A percentile compares a stretch with the other conserved stretches of the same genome.
phyloP scores from a whole-genome alignment of 92 coral and sea anemone species.

The Chrysogorgia sp. region DNA sequence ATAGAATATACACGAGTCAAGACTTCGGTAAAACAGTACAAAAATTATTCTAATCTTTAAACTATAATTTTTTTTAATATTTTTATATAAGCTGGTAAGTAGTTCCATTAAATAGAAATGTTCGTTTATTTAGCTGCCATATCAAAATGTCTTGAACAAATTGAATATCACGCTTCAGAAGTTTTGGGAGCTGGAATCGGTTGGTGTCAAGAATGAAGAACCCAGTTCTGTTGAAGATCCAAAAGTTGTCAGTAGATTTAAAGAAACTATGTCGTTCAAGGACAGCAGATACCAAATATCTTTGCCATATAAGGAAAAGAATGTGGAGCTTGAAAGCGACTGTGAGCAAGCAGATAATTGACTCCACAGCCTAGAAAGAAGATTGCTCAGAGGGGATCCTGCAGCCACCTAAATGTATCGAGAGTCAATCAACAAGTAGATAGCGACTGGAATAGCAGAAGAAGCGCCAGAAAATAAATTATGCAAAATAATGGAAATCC shows the following conservation, averaged over 20 bases:
- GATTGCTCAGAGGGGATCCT: neutral
- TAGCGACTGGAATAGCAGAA: slow-evolving; percentile 32
- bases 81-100: too few species aligned
- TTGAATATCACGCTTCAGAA: slow-evolving; percentile 44
- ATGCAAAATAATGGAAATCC: slow-evolving; percentile 15
- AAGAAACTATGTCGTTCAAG: slow-evolving; percentile 39
- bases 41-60: too few species aligned
- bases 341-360: slow-evolving; percentile 15
- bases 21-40: too few species aligned
- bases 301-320: slow-evolving; percentile 48
- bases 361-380: slow-evolving; percentile 38
- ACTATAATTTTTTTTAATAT: too few species aligned
- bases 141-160: too few species aligned
- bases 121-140: too few species aligned
- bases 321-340: neutral
- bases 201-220: neutral
- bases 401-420: neutral
- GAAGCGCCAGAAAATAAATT: slow-evolving; percentile 40
- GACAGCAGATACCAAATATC: slow-evolving; percentile 37
- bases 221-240: neutral
- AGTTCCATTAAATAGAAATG: too few species aligned
- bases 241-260: slow-evolving; percentile 11
- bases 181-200: slow-evolving; percentile 42
- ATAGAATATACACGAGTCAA: too few species aligned
- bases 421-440: slow-evolving; percentile 35